Conservation (phyloP, 2,113 vertebrate species). For the Amblyornis subalaris region DNA sequence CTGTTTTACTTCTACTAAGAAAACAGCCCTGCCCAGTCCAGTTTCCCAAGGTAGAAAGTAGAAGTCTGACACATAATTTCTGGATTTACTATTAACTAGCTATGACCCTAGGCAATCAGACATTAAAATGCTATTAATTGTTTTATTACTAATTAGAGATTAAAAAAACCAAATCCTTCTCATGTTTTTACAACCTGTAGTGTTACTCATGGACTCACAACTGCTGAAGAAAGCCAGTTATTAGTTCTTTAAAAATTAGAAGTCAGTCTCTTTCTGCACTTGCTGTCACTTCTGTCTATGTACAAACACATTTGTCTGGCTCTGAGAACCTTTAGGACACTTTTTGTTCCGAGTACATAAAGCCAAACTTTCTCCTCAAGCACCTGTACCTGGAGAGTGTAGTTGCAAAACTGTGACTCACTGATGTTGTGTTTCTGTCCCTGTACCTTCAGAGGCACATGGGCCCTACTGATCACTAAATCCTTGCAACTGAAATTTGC, state of each 20-base stretch:
- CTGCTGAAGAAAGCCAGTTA: neutral
- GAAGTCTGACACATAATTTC: neutral
- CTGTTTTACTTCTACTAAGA: neutral
- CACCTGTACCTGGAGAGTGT: neutral
- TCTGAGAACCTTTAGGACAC: neutral
- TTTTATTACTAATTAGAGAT: neutral
- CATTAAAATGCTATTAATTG: neutral
- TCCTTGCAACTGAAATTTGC: neutral
- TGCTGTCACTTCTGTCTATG: neutral
- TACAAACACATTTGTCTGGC: neutral
- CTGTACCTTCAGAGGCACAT: neutral
- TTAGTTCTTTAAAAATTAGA: neutral
- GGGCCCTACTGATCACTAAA: neutral
- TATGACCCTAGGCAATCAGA: neutral
- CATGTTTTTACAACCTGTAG: neutral
- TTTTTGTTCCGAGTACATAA: neutral
- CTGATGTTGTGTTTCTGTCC: neutral
- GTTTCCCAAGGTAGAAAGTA: neutral
- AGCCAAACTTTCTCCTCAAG: neutral
- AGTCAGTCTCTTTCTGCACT: neutral
- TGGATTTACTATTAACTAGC: slow-evolving; percentile 17
- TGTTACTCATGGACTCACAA: neutral
- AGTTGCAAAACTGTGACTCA: neutral
- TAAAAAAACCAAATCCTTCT: neutral
- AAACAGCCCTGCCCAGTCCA: neutral